phyloP scores from a whole-genome alignment of 2,888 invertebrate species.

The Oxytorus armatus region DNA sequence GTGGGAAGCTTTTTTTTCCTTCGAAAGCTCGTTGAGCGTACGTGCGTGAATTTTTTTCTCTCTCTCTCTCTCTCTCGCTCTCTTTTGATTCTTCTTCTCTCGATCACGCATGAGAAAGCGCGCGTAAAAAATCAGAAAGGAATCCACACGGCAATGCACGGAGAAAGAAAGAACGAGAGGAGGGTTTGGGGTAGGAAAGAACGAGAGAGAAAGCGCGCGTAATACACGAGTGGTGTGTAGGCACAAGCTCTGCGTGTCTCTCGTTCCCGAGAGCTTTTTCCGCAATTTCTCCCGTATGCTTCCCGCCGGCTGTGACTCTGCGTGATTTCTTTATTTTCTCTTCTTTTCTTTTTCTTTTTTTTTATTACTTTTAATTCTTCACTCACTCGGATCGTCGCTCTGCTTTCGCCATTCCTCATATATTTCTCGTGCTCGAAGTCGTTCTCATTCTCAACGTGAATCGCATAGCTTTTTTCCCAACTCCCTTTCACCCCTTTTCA shows the following conservation, averaged over 20 bases:
- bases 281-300: constrained; percentile 56
- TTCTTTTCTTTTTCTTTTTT: constrained; percentile 24
- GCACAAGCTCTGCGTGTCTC: constrained; percentile 59
- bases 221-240: constrained; percentile 44
- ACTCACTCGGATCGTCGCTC: constrained; percentile 67
- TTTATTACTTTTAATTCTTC: constrained; percentile 70
- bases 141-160: constrained; percentile 73
- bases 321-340: constrained; percentile 29
- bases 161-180: constrained; percentile 74
- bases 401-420: constrained; percentile 45
- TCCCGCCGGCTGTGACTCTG: constrained; percentile 19
- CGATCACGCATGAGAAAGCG: constrained; percentile 78
- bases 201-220: constrained; percentile 67
- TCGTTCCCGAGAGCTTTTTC: constrained; percentile 57
- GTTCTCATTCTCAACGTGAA: constrained; percentile 44
- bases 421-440: constrained; percentile 27
- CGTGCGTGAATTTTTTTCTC: constrained; percentile 55
- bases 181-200: constrained; percentile 69
- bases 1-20: constrained; percentile 48
- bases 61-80: constrained; percentile 65
- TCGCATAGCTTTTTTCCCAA: constrained; percentile 20
- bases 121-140: constrained; percentile 80
- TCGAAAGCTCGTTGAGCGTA: constrained; percentile 52
- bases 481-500: constrained; percentile 13
- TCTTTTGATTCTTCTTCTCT: constrained; percentile 70